These are phyloP conservation scores for Leptobrachium leishanense DNA, from an alignment of 2,113 vertebrate species.

Conservation along the genomic window DNA sequence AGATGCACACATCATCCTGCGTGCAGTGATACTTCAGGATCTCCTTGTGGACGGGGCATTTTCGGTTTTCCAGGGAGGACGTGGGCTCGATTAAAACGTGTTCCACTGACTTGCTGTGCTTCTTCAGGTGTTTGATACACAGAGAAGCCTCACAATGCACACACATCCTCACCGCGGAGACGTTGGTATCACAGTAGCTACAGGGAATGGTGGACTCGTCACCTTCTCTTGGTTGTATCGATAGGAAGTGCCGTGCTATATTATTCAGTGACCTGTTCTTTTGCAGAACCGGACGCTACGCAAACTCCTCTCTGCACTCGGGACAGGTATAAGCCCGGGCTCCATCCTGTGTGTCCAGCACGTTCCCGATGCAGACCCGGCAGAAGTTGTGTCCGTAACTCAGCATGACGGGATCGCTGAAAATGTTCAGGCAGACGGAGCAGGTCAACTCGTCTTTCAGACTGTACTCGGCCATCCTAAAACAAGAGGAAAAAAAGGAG, in stretches of 20 bases:
- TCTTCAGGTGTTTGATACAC: neutral
- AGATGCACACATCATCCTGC: neutral
- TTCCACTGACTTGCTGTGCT: neutral
- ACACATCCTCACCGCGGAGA: neutral
- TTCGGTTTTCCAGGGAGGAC: neutral
- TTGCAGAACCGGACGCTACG: neutral
- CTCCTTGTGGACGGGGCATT: constrained; percentile 13
- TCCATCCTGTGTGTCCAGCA: constrained; percentile 2
- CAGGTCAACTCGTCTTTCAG: constrained; percentile 24
- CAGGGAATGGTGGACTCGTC: no score
- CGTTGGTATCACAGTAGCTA: constrained; percentile 68
- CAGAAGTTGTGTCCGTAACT: constrained; percentile 29
- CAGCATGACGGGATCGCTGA: constrained; percentile 15
- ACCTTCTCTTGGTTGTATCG: no score
- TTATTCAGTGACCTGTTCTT: neutral
- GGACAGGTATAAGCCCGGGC: constrained; percentile 4
- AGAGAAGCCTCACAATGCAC: constrained; percentile 25
- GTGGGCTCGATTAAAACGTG: neutral
- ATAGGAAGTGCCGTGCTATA: neutral
- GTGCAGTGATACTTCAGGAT: constrained; percentile 8
- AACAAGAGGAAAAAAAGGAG: no score
- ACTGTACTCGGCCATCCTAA: constrained; percentile 2
- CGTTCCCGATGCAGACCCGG: neutral
- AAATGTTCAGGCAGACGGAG: constrained; percentile 33
- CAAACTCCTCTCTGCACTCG: neutral